Conservation (phyloP, 2,113 vertebrate species). For the Laticauda colubrina region DNA sequence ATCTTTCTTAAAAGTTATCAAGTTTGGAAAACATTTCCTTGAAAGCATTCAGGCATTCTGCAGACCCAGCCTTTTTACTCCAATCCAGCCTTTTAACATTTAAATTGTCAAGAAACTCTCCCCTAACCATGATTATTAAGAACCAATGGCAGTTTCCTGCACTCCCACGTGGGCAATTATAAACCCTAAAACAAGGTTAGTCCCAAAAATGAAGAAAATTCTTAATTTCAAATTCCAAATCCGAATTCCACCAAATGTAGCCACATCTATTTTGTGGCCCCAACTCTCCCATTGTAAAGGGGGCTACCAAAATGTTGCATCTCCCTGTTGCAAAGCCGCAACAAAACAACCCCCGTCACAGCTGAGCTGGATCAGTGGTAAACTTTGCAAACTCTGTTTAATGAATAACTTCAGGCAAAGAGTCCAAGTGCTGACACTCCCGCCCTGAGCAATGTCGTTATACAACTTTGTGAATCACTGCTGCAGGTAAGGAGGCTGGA, state of each 20-base stretch:
- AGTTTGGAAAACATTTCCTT: not conserved
- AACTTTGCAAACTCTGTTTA: slow-evolving; percentile 7
- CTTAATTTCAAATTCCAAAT: too few species aligned
- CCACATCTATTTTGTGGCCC: not conserved
- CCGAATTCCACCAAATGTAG: not conserved
- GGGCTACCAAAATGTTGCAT: fast-evolving
- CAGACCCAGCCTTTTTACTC: too few species aligned
- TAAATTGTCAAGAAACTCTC: not conserved
- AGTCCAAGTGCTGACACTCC: slow-evolving; percentile 43
- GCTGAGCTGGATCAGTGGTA: not conserved
- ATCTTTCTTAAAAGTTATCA: not conserved
- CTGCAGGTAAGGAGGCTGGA: not conserved
- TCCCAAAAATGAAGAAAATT: not conserved
- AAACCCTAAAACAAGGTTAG: not conserved
- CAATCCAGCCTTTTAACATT: too few species aligned
- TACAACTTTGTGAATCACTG: slow-evolving; percentile 51
- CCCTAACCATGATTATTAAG: not conserved
- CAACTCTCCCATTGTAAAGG: not conserved
- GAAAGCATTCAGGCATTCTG: not conserved
- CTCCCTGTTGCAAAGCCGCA: not conserved
- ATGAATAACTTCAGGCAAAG: slow-evolving; percentile 41
- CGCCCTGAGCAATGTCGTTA: slow-evolving; percentile 28
- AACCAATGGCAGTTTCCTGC: not conserved
- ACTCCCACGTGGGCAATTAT: not conserved
- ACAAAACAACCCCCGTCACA: not conserved